phyloP scores from a whole-genome alignment of 2,113 vertebrate genomes.

The Actenoides hombroni region DNA sequence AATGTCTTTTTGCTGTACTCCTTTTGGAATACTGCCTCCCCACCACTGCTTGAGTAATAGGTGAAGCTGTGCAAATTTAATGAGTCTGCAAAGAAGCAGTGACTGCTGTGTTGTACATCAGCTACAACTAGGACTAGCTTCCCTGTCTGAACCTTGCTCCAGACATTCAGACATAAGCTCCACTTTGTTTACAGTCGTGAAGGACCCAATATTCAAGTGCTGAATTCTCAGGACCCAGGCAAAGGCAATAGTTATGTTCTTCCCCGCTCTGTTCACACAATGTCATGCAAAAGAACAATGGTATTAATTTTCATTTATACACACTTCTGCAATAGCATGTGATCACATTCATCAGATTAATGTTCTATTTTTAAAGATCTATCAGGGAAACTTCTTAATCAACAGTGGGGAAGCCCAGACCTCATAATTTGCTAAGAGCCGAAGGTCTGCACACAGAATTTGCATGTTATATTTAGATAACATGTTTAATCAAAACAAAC shows the following conservation, averaged over 20 bases:
- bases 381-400: neutral
- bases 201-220: neutral
- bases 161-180: neutral
- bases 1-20: neutral
- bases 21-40: neutral
- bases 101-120: neutral
- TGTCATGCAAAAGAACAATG: neutral
- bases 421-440: neutral
- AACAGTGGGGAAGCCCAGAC: neutral
- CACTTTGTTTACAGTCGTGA: neutral
- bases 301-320: neutral
- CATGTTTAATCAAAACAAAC: neutral
- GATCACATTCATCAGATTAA: neutral
- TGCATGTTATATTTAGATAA: neutral
- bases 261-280: neutral
- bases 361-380: neutral
- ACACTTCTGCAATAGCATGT: neutral
- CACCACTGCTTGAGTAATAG: neutral
- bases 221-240: neutral
- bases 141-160: neutral
- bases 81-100: neutral
- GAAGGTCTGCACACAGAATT: neutral
- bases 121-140: neutral
- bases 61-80: neutral
- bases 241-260: neutral